Evolutionary conservation across 2,113 vertebrate genomes (phyloP), one percentile per base, ranked within the genome.

Genomic region (Scomber scombrus): DNA sequence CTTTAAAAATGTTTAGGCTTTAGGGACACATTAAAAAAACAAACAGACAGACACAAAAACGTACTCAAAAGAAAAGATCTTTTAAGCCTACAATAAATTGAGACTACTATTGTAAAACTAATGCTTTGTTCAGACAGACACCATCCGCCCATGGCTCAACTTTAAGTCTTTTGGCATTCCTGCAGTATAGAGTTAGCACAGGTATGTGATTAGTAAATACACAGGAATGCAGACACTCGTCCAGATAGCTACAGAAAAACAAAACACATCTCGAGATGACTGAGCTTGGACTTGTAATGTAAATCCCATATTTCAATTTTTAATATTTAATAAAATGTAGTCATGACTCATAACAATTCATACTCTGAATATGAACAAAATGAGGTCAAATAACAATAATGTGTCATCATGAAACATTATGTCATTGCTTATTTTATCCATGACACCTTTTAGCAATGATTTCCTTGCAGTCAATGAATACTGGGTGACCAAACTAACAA

Each of bases 141-240:
- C 13, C 43, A 18, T 55, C 29, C 23, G 56, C 14, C 13, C 19
- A 43, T 7, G 34, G 14, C 46, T 64, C 18, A 62, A 75, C 58
- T 60, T 67, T 23, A 71, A 78, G 78, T 75, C 69, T 76, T 71
- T 54, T 65, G 46, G 66, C 65, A 78, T 85, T 82, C 43, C 26
- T 82, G 7, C 11, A 68, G 4, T 62, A 21, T 9, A 43, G 52
- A 55, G 47, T 74, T 64, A 23, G 56, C 52, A 18, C 71, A 85
- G 72, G 66, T 81, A 82, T 78, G 71, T 26, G 67, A 73, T 64
- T 43, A 75, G 68, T 77, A 84, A 74, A 69, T 55, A 66, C 52
- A 75, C 29, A 82, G 70, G 72, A 87, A 87, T 82, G 78, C 71
- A 85, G 70, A 80, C 18, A 50, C n/a, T 51, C 15, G 0, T 55